Conservation (phyloP, 2,113 vertebrate species). For the Isurus oxyrinchus region DNA sequence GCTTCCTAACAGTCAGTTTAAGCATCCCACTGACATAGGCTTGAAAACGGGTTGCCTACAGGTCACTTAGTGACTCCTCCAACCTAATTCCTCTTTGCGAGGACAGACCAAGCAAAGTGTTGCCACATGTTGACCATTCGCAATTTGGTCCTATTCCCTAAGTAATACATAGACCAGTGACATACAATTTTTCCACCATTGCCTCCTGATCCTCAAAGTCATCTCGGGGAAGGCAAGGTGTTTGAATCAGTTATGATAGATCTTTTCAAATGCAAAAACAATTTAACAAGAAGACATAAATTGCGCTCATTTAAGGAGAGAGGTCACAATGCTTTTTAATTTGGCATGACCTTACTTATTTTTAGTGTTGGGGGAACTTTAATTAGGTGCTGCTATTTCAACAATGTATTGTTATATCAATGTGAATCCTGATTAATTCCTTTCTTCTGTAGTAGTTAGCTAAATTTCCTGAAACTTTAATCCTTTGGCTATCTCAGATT, state of each 20-base stretch:
- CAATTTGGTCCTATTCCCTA: not conserved
- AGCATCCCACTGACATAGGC: not conserved
- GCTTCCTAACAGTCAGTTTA: not conserved
- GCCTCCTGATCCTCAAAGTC: not conserved
- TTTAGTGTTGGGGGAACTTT: not conserved
- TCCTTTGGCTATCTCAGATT: not conserved
- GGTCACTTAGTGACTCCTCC: not conserved
- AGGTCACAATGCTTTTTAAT: not conserved
- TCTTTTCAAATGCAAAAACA: not conserved
- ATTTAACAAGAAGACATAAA: not conserved
- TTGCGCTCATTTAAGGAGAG: not conserved
- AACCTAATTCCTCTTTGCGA: not conserved
- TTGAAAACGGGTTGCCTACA: not conserved
- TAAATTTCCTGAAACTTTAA: not conserved
- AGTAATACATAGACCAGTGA: not conserved
- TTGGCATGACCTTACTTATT: not conserved
- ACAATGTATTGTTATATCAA: not conserved
- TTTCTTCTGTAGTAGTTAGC: not conserved
- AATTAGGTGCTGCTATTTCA: not conserved
- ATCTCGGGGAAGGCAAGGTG: not conserved
- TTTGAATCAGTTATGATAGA: not conserved
- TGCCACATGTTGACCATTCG: not conserved
- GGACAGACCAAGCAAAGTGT: not conserved
- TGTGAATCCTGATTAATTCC: not conserved
- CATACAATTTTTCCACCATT: not conserved